Conservation (phyloP, 2,113 vertebrate species). For the Bufo bufo region DNA sequence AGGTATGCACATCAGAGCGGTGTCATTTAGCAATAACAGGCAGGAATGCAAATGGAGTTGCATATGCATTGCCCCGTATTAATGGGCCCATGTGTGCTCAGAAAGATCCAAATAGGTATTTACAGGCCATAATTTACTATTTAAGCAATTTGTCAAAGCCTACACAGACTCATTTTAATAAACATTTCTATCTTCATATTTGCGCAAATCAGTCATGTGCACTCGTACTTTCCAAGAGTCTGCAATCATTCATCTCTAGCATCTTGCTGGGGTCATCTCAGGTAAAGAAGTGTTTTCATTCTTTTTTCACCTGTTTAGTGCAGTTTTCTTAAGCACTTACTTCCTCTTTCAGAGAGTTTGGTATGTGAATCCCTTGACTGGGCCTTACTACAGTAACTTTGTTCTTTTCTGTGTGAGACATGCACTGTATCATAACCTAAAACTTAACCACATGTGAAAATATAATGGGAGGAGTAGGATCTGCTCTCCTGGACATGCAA, state of each 20-base stretch:
- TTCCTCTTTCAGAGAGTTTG: constrained; percentile 47
- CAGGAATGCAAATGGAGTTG: background rate
- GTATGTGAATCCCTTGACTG: constrained; percentile 25
- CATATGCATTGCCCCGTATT: background rate
- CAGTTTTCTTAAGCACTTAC: constrained; percentile 43
- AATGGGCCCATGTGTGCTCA: background rate
- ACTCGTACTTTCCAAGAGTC: constrained; percentile 6
- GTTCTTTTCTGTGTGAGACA: constrained; percentile 16
- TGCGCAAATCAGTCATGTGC: constrained; percentile 4
- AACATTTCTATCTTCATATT: background rate
- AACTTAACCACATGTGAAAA: background rate
- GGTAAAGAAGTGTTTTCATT: constrained; percentile 49
- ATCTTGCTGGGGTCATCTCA: constrained; percentile 36
- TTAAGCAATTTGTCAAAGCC: background rate
- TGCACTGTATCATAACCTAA: background rate
- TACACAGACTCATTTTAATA: background rate
- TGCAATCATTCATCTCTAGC: constrained; percentile 9
- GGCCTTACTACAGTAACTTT: background rate
- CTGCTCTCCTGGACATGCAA: too few species aligned
- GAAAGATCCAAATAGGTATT: background rate
- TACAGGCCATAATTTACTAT: background rate
- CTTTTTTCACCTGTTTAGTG: constrained; percentile 45
- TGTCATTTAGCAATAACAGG: background rate
- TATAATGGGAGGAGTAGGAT: background rate
- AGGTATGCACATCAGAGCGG: background rate